Evolutionary conservation across 2,113 vertebrate species (phyloP), one percentile per base, ranked within the genome.

Genomic region (Mus pahari): DNA sequence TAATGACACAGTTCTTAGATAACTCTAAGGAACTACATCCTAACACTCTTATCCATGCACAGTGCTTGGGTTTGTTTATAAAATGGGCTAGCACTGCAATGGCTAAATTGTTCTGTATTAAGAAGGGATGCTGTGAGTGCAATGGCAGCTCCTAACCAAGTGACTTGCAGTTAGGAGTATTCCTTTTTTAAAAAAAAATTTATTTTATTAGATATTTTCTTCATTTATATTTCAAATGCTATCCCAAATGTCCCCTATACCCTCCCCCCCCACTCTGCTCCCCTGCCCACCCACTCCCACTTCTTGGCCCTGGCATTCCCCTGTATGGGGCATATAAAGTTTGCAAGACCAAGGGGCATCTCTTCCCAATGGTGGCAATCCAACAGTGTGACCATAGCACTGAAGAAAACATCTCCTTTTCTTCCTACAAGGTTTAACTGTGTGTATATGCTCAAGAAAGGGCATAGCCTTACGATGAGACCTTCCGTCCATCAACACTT

Each of bases 91-190:
- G 70, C 58, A 89, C 33, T 79, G 5, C 3, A 62, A 86, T 68
- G 36, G 90, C 79, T 90, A 36, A 4, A 55, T 13, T 64, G 71
- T 58, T 53, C 53, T 91, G 78, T 31, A 45, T 58, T 20, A 45
- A 95, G 70, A 95, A 60, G 50, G 33, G 28, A 87, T 90, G 94
- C 24, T 95, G 33, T 42, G 77, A 22, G 42, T 89, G 42, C 58
- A 70, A 87, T 96, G 53, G 91, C 66, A 26, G 3, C 74, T 19
- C 60, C 50, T 81, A 68, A 77, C 77, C 68, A 81, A 75, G 33
- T 33, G 26, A 83, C 36, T 60, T 33, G 48, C 31, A 92, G 7
- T 66, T 75, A 36, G 81, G 60, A 81, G 81, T 60, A 26, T 58
- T n/a, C 45, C n/a, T n/a, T n/a, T n/a, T n/a, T n/a, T n/a, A n/a